Conservation (phyloP, 2,888 invertebrate genomes). For the Dyspetes luteomarginatus region DNA sequence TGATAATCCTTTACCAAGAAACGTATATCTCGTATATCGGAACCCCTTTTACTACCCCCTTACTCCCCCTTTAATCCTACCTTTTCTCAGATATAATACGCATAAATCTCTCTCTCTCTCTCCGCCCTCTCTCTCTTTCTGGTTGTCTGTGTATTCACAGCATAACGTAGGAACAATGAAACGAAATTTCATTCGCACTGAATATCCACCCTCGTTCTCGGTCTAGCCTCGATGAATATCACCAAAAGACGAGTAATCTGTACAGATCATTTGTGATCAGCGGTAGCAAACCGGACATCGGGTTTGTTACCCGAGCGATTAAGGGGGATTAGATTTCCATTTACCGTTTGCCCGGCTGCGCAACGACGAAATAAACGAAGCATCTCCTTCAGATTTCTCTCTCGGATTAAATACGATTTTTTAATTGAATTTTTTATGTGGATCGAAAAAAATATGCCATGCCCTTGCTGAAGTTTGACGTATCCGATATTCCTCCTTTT, state of each 20-base stretch:
- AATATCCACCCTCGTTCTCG: slow-evolving; percentile 2
- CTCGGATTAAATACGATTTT: too few species aligned
- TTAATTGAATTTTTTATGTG: too few species aligned
- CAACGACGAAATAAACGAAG: slow-evolving; percentile 25
- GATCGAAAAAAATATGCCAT: too few species aligned
- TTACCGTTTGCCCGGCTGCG: slow-evolving; percentile 23
- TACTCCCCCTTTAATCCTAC: slow-evolving; percentile 17
- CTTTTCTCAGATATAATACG: slow-evolving; percentile 30
- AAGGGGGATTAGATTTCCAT: slow-evolving; percentile 62
- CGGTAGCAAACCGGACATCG: slow-evolving; percentile 19
- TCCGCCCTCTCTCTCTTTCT: slow-evolving; percentile 1
- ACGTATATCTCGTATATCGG: slow-evolving; percentile 14
- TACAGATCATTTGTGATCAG: slow-evolving; percentile 48
- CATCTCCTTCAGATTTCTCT: not conserved
- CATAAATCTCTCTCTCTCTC: slow-evolving; percentile 27
- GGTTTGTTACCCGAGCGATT: slow-evolving; percentile 38
- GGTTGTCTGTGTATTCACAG: slow-evolving; percentile 1
- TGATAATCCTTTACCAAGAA: slow-evolving; percentile 35
- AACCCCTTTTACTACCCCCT: not conserved
- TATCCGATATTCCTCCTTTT: too few species aligned
- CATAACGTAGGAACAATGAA: slow-evolving; percentile 20
- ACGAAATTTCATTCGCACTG: slow-evolving; percentile 20
- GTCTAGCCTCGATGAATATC: slow-evolving; percentile 72
- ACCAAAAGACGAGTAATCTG: slow-evolving; percentile 75
- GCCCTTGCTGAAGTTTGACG: too few species aligned